Conservation (phyloP, 2,797 vertebrate species). For the Coendou prehensilis region DNA sequence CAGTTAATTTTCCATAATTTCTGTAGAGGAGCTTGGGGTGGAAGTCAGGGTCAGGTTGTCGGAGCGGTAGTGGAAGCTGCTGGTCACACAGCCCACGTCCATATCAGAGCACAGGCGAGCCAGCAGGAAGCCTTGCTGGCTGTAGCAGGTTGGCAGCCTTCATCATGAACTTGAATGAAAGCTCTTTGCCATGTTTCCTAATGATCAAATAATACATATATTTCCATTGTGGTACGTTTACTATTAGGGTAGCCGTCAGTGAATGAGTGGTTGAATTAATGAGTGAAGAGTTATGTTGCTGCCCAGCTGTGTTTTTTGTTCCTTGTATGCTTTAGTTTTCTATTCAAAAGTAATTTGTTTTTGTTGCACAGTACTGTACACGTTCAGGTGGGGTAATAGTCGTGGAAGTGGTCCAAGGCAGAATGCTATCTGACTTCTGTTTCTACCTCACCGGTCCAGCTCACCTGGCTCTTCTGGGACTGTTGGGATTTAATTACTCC, state of each 20-base stretch:
- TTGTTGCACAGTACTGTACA: not conserved
- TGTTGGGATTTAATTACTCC: not conserved
- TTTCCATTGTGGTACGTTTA: not conserved
- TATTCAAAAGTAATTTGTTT: not conserved
- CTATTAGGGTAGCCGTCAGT: no score
- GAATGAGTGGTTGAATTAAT: not conserved
- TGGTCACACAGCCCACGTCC: rapidly evolving
- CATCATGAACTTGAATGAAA: not conserved
- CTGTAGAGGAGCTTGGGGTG: not conserved
- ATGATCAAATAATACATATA: rapidly evolving
- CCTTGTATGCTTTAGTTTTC: not conserved
- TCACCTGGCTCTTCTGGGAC: not conserved
- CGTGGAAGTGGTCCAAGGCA: not conserved
- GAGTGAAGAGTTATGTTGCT: no score
- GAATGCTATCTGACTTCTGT: not conserved
- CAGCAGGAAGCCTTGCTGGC: not conserved
- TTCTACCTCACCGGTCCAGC: not conserved
- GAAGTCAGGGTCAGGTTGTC: rapidly evolving
- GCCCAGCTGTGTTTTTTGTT: not conserved
- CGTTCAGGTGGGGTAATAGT: not conserved
- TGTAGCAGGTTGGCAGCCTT: no score
- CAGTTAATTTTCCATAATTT: not conserved
- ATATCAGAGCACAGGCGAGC: rapidly evolving
- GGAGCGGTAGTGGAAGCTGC: no score
- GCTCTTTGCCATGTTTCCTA: not conserved